Percentiles rank a stretch among this genome's conserved stretches.
Conservation (phyloP, 1,140 invertebrate genomes). For the Heliothis virescens region DNA sequence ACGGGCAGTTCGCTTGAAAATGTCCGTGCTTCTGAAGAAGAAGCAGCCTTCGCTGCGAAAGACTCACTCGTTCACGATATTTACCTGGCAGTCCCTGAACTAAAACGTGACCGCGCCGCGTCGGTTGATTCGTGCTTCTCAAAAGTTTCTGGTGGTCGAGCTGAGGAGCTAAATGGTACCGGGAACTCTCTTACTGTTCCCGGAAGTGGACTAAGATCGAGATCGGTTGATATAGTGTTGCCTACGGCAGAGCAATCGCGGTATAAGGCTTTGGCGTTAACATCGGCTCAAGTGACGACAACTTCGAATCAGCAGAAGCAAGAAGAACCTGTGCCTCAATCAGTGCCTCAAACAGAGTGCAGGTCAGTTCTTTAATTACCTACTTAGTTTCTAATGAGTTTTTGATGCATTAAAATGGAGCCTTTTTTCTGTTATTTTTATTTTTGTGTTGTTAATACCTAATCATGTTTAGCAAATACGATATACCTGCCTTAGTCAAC, state of each 20-base stretch:
- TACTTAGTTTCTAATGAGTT: neutral
- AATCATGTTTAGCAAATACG: no score
- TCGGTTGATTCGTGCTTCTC: constrained; percentile 94
- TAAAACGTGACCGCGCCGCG: constrained; percentile 93
- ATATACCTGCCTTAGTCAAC: no score
- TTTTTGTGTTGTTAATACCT: constrained; percentile 6
- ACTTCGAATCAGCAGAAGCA: constrained; percentile 60
- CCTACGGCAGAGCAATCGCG: constrained; percentile 94
- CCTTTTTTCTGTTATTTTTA: neutral
- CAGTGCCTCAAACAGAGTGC: constrained; percentile 62
- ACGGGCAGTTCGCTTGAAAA: constrained; percentile 89
- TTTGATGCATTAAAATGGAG: neutral
- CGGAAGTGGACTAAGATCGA: constrained; percentile 89
- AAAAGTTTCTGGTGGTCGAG: constrained; percentile 90
- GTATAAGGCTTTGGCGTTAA: constrained; percentile 92
- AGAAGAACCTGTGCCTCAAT: constrained; percentile 56
- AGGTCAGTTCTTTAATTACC: constrained; percentile 69
- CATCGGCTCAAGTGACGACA: constrained; percentile 78
- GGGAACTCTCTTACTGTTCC: constrained; percentile 89
- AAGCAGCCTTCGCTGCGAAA: constrained; percentile 84
- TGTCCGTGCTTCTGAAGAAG: constrained; percentile 87
- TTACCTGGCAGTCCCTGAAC: constrained; percentile 92
- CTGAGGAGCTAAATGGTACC: constrained; percentile 88
- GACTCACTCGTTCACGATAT: constrained; percentile 89
- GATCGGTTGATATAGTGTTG: constrained; percentile 96